Base-by-base conservation (phyloP, 2,888 invertebrate species). In the Napeogenes sylphis region DNA sequence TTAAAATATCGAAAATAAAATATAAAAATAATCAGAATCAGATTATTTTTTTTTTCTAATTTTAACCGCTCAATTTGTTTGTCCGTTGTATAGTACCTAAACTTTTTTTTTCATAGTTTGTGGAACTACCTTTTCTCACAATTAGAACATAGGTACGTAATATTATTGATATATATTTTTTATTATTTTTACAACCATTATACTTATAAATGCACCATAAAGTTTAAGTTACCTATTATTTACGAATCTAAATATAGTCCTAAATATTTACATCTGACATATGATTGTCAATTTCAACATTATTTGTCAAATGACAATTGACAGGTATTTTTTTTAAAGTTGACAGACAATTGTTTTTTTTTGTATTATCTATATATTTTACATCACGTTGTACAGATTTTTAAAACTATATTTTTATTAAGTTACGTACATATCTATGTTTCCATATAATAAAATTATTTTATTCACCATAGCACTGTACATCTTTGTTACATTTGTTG, bases 401-500 rank as follows among this genome's bases (percentile, higher is more conserved):
- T 42, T 42, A 6, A 38, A 38, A 38, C 38, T 21, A 21, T 21
- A 21, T 38, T 38, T 38, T 38, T 33, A 53, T 45, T 54, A 54
- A 8, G 55, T 2, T 57, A 46, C 14, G 14, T 59, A 54, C 54
- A 59, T 54, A 45, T 14, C 32, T 59, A 45, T 59, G 32, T n/a
- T 53, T 62, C 30, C 8, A 46, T 47, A 47, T 33, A 21, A 21
- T 21, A 21, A 21, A 21, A 21, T 21, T 21, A 21, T 32, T 47
- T 45, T 21, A 55, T 55, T 55, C 14, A 59, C n/a, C 38, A 46
- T 58, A 56, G 10, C 58, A 59, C 55, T 60, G 59, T 66, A 64
- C 61, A 64, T 64, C 51, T 60, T 57, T 64, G 33, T 51, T 62
- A 55, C 55, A 56, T 62, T 66, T 64, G 64, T 64, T 64, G 62